Evolutionary conservation across 2,888 invertebrate genomes (phyloP), one percentile per base, ranked within the genome.

Genomic region (Rhagonycha lutea): DNA sequence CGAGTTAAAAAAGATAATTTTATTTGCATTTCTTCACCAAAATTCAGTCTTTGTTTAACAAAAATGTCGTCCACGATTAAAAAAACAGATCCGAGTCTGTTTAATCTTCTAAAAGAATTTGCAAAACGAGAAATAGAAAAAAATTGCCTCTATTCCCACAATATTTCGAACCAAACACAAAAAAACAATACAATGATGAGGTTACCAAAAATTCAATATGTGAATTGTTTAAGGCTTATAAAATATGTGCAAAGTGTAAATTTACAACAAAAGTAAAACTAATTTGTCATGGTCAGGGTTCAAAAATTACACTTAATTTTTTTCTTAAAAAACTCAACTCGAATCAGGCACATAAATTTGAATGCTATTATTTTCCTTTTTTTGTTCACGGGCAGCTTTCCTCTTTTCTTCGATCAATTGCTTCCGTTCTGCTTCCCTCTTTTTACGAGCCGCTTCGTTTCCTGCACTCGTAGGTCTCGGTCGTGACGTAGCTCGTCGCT

Each of bases 331-430:
- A 75, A 85, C 82, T 87, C 87, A 87, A 86, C 87, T 87, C 75
- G 85, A 84, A 85, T 88, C 87, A 76, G 87, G 87, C 82, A 87
- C 87, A 80, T 85, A 88, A 81, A 88, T 88, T 87, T 88, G 87
- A 80, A 88, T 87, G 83, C 81, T 83, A 76, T 84, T 78, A 79
- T 84, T 79, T 32, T 82, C 80, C 18, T 83, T 79, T 60, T 81
- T 81, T 73, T 81, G 80, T 70, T 82, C 81, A 14, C 86, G 85
- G 90, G 92, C 91, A 9, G 90, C 92, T 79, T 90, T 89, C 85
- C 95, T 91, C 86, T 90, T 92, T 84, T 90, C 94, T 82, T 96
- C 96, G 80, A 96, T 87, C 90, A 97, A 91, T 82, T 94, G 94
- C 82, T 94, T 94, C 79, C 97, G 90, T 62, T 95, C 94, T 0